Evolutionary conservation across 2,113 vertebrate genomes (phyloP).

Genomic region (Terrapene triunguis): DNA sequence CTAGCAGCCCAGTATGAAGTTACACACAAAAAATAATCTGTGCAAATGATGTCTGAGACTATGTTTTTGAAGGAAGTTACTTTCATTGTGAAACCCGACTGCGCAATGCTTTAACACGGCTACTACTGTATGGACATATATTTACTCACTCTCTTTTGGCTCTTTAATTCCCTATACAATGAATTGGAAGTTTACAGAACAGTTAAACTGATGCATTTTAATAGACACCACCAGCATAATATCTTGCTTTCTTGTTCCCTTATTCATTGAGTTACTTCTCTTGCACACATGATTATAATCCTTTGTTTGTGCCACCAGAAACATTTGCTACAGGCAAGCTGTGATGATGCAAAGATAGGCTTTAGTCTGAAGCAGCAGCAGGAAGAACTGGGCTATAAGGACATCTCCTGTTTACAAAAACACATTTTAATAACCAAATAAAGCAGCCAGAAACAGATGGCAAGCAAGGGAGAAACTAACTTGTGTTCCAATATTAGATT

Average conservation of each 20-base stretch:
- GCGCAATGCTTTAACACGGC: rapidly evolving
- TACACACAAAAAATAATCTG: neutral
- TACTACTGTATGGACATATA: rapidly evolving
- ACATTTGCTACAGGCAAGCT: neutral
- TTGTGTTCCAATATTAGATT: rapidly evolving
- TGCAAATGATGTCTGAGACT: neutral
- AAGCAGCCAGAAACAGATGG: neutral
- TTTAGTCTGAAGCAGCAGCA: neutral
- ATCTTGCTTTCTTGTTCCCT: neutral
- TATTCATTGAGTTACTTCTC: neutral
- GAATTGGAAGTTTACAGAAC: rapidly evolving
- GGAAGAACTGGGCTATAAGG: rapidly evolving
- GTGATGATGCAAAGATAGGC: neutral
- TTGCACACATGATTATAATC: neutral
- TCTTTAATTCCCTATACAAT: rapidly evolving
- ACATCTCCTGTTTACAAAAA: neutral
- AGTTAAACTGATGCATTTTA: rapidly evolving
- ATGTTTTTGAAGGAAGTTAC: neutral
- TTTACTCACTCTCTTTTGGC: rapidly evolving
- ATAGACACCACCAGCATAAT: neutral
- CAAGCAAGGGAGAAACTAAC: neutral
- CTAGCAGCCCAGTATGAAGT: rapidly evolving
- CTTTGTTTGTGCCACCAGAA: rapidly evolving
- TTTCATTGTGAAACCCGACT: neutral
- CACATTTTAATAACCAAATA: neutral